Evolutionary conservation across 2,113 vertebrate species (phyloP), one percentile per base, ranked within the genome.

Genomic region (Dipodomys ordii): DNA sequence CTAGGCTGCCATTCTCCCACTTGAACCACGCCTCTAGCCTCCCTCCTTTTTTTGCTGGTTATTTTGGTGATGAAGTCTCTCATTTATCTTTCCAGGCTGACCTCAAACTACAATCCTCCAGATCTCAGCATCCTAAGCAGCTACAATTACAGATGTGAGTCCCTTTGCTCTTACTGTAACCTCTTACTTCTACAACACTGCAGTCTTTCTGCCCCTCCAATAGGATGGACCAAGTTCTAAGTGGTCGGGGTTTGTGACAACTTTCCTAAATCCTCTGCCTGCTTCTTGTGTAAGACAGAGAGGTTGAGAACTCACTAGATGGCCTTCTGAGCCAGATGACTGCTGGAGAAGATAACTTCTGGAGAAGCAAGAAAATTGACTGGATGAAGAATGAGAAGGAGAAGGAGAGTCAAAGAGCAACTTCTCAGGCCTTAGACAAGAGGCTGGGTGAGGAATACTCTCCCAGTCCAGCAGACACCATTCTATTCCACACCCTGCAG

Each of bases 331-430:
- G 28, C 15, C 76, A 39, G 1, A 32, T 16, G 32, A 68, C 72
- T 32, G 62, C n/a, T 30, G n/a, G 60, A 91, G 87, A 32, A 91
- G 87, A 32, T 74, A 28, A 85, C 72, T 88, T 92, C 69, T n/a
- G 22, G 67, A 32, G 32, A 80, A 39, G n/a, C 72, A 30, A 39
- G 53, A 67, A 88, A 83, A 39, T 9, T 57, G 67, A 91, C 0
- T 30, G 67, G 32, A 73, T 35, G 32, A 77, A 67, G 32, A 76
- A 18, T 69, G 27, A 93, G 20, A 27, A 62, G 65, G 32, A 94
- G 30, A 73, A 77, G 35, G 81, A 82, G 16, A 87, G 53, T 65
- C 49, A n/a, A 87, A 79, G 68, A 77, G 53, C 11, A 57, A 57
- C 53, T 30, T 23, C 16, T 49, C 7, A 2, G 35, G 23, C 27